Evolutionary conservation across 2,797 vertebrate genomes (phyloP).

Genomic region (Liasis olivaceus): DNA sequence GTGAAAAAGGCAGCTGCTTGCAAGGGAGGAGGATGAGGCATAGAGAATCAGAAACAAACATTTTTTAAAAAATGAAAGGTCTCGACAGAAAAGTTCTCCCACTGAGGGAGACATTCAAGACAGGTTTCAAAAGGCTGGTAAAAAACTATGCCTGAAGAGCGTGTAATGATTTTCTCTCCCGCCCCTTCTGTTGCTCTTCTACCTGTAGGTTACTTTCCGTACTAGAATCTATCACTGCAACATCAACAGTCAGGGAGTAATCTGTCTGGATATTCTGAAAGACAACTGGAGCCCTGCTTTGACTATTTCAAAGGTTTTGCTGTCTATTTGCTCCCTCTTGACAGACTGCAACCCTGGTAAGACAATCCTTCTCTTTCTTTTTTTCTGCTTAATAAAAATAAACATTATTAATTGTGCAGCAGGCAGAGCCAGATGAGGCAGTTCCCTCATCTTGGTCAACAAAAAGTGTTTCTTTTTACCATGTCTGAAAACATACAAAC

Average conservation of each 20-base stretch:
- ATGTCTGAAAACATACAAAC: background rate
- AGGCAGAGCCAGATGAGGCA: background rate
- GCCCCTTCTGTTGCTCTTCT: background rate
- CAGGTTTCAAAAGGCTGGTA: slow-evolving; percentile 1
- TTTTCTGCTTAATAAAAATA: background rate
- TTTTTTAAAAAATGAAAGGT: background rate
- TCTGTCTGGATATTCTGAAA: slow-evolving; percentile 92
- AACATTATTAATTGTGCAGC: background rate
- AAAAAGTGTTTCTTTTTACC: background rate
- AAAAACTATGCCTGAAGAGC: background rate
- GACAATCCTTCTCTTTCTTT: slow-evolving; percentile 46
- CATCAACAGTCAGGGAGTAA: slow-evolving; percentile 93
- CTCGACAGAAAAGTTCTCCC: slow-evolving; percentile 4
- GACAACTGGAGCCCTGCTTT: slow-evolving; percentile 92
- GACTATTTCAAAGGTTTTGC: slow-evolving; percentile 91
- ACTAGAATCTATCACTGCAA: slow-evolving; percentile 93
- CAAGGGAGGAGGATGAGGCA: background rate
- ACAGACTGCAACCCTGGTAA: slow-evolving; percentile 92
- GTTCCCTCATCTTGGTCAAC: background rate
- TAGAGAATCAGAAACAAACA: background rate
- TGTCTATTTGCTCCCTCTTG: slow-evolving; percentile 91
- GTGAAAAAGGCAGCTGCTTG: background rate
- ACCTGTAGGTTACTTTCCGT: slow-evolving; percentile 85
- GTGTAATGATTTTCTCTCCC: slow-evolving; percentile 9
- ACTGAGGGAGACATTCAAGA: background rate